phyloP scores from a whole-genome alignment of 2,797 vertebrate genomes.

The Varecia variegata region DNA sequence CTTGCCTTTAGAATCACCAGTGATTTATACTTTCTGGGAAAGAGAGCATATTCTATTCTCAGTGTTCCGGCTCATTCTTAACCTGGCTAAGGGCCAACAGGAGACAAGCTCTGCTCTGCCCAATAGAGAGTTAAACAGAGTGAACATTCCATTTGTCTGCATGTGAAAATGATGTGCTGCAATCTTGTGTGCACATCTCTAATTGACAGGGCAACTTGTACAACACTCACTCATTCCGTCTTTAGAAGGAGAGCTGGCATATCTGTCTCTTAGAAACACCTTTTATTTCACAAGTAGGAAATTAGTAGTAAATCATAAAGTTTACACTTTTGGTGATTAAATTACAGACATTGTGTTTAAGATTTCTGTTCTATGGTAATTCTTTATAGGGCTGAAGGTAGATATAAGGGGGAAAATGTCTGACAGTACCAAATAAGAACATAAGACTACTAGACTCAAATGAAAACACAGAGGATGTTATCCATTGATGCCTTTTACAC shows the following conservation, averaged over 20 bases:
- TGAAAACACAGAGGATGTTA: background rate
- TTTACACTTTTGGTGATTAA: background rate
- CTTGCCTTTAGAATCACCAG: background rate
- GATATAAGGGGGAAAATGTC: background rate
- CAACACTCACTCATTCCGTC: background rate
- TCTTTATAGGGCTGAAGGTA: background rate
- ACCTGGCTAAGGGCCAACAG: background rate
- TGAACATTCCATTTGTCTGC: background rate
- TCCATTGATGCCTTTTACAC: background rate
- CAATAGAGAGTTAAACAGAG: background rate
- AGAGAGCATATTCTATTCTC: background rate
- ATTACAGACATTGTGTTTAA: background rate
- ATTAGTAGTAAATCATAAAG: background rate
- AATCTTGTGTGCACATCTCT: background rate
- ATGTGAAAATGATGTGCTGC: background rate
- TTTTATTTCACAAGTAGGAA: background rate
- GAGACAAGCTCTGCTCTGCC: background rate
- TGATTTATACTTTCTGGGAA: background rate
- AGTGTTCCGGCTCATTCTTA: background rate
- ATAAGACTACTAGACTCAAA: background rate
- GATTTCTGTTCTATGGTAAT: background rate
- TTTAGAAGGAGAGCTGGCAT: background rate
- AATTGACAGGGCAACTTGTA: too few species aligned
- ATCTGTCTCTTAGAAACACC: background rate
- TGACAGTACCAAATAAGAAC: background rate